These are phyloP conservation scores for Drosophila emarginata DNA, from an alignment of 2,888 invertebrate genomes.

Conservation along the genomic window DNA sequence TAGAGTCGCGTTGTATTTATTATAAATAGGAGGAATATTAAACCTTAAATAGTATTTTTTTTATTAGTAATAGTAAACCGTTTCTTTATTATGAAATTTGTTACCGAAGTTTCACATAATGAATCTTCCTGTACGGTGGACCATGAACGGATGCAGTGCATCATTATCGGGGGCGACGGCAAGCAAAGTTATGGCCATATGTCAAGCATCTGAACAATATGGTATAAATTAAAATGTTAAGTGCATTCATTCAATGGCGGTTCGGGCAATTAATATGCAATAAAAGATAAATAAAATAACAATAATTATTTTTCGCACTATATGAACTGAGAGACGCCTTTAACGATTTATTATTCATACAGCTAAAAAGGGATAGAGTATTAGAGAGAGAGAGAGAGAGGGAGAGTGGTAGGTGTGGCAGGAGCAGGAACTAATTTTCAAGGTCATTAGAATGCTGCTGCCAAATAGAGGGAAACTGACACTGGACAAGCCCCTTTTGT, in stretches of 20 bases:
- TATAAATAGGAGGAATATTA: too few species aligned
- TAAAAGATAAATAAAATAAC: conserved; percentile 68
- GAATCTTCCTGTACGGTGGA: conserved; percentile 44
- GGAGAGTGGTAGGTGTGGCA: not conserved
- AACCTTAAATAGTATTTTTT: too few species aligned
- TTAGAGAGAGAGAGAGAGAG: not conserved
- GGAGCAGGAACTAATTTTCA: conserved; percentile 80
- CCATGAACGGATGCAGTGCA: conserved; percentile 56
- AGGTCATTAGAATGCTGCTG: conserved; percentile 78
- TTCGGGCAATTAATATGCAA: conserved; percentile 66
- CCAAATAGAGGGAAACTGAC: conserved; percentile 58
- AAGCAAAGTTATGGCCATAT: conserved; percentile 25
- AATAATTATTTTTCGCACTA: conserved; percentile 60
- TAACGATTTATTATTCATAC: conserved; percentile 51
- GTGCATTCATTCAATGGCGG: conserved; percentile 35
- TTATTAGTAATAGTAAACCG: too few species aligned
- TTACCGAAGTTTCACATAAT: conserved; percentile 41
- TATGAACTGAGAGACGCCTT: conserved; percentile 18
- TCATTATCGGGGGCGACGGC: conserved; percentile 17
- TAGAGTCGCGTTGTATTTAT: too few species aligned
- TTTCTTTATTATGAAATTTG: too few species aligned
- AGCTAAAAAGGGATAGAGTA: not conserved
- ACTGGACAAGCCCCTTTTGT: conserved; percentile 52
- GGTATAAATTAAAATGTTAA: conserved; percentile 30
- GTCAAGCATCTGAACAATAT: conserved; percentile 16